These are phyloP conservation scores for Hormiphora californensis DNA, from an alignment of 37 sponge, comb jelly and placozoan species.

Conservation along the genomic window DNA sequence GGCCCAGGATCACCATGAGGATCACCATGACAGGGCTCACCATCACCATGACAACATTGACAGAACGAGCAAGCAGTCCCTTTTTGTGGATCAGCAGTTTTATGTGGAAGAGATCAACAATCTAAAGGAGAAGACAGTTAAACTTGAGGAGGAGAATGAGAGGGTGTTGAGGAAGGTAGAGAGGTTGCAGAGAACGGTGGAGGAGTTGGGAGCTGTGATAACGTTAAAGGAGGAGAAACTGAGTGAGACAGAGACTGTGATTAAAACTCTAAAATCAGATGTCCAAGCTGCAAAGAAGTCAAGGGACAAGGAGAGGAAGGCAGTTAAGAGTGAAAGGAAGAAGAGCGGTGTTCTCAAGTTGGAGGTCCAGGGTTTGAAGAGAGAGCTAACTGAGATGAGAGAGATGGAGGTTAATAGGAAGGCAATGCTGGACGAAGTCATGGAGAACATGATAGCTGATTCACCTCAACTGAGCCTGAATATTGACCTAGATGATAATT, in stretches of 20 bases:
- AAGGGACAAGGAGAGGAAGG: not conserved
- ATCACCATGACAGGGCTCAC: too few species aligned
- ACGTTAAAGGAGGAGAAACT: not conserved
- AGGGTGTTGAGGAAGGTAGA: not conserved
- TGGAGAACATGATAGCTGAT: too few species aligned
- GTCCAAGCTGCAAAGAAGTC: not conserved
- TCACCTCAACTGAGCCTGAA: too few species aligned
- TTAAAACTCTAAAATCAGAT: not conserved
- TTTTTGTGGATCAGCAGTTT: too few species aligned
- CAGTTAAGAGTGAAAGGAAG: not conserved
- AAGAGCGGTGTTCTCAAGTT: not conserved
- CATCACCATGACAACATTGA: too few species aligned
- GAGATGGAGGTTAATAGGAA: too few species aligned
- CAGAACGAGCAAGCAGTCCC: too few species aligned
- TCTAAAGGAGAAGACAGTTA: too few species aligned
- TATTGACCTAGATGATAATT: not conserved
- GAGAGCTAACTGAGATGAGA: not conserved
- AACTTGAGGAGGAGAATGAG: not conserved
- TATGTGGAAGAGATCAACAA: not conserved
- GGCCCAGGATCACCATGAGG: too few species aligned
- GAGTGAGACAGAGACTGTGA: not conserved
- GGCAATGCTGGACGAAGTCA: too few species aligned
- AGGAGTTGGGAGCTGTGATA: not conserved
- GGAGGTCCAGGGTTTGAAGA: not conserved
- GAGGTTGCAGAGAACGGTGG: not conserved